Conservation (phyloP, 2,888 invertebrate genomes). For the Campoletis raptor region DNA sequence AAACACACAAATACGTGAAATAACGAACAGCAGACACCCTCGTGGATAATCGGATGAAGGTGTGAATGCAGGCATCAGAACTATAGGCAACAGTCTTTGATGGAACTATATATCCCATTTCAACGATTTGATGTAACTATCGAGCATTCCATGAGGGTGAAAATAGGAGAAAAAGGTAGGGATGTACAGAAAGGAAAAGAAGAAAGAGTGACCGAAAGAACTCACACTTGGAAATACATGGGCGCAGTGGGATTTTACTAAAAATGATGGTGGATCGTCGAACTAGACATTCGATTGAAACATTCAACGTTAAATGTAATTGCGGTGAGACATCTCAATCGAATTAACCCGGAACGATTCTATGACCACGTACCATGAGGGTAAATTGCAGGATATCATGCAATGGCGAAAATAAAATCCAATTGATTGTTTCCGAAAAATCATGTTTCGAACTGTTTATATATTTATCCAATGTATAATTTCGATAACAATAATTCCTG, state of each 20-base stretch:
- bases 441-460: neutral
- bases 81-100: constrained; percentile 5
- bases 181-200: neutral
- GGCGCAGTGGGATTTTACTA: neutral
- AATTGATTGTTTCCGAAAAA: neutral
- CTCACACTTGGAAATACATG: constrained; percentile 5
- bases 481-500: too few relatives aligned
- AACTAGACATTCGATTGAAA: constrained; percentile 38
- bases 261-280: constrained; percentile 12
- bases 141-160: constrained; percentile 5
- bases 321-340: constrained; percentile 20
- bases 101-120: constrained; percentile 17
- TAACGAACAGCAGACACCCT: neutral
- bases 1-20: neutral
- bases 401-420: neutral
- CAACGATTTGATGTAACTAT: constrained; percentile 33
- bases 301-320: constrained; percentile 11
- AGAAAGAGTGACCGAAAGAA: neutral
- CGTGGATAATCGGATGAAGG: neutral
- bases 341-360: constrained; percentile 4
- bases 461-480: neutral
- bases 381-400: neutral
- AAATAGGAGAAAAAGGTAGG: neutral
- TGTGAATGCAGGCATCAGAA: neutral
- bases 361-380: neutral